Base-by-base conservation (phyloP, 30 jellyfish, hydroid and myxozoan genomes). In the Mastigias papua region DNA sequence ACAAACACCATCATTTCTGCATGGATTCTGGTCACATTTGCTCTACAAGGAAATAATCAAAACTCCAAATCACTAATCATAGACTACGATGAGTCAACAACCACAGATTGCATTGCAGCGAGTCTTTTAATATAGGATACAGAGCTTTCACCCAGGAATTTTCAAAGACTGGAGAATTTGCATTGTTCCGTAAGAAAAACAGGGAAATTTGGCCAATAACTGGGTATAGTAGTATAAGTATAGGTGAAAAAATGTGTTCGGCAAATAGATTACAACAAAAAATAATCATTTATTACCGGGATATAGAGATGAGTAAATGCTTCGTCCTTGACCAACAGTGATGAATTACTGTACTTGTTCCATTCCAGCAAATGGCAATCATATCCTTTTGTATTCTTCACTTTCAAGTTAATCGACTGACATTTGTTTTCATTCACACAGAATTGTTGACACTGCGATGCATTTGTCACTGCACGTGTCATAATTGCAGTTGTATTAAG, bases 1-100 rank as follows among this genome's bases (percentile, higher is more conserved):
- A 46, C 88, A 77, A n/a, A 63, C 23, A 2, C 66, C 88, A 10
- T 61, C 68, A 67, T 77, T 77, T 57, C 29, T 54, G 88, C 88
- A 77, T 13, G 88, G 88, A 20, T 77, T 77, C 34, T 58, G 27
- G 16, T 58, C 27, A 66, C 88, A 77, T 57, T 77, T 57, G 65
- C 68, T 77, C 88, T 77, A 58, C 46, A 58, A 77, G 0, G 0
- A 73, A 22, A 0, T 8, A 42, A 25, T n/a, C n/a, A n/a, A n/a
- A n/a, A n/a, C n/a, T n/a, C n/a, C n/a, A n/a, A n/a, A n/a, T n/a
- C n/a, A n/a, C n/a, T n/a, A n/a, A n/a, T n/a, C n/a, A n/a, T n/a
- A n/a, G n/a, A n/a, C n/a, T n/a, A n/a, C n/a, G n/a, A 23, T 8
- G 48, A 34, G 76, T 22, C 20, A 65, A 21, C 9, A 16, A 65